Percentiles rank a stretch among this genome's conserved stretches.
phyloP scores from a whole-genome alignment of 2,797 vertebrate species.

The Natrix natrix region DNA sequence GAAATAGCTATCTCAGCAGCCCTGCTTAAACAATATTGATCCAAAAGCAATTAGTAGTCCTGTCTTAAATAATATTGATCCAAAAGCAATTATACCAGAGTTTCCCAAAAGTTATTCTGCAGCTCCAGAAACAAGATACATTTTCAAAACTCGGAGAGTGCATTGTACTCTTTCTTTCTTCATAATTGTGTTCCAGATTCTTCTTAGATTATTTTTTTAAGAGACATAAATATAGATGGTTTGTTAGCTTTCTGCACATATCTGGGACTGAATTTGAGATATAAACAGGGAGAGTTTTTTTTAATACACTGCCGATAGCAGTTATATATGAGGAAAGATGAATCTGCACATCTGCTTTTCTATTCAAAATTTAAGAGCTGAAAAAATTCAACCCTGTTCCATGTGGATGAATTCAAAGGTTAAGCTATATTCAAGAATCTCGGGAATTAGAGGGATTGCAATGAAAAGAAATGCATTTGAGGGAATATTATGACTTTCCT shows the following conservation, averaged over 20 bases:
- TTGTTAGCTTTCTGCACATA: background rate
- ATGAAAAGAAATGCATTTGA: background rate
- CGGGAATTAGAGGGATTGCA: background rate
- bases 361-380: background rate
- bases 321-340: background rate
- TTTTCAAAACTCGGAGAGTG: background rate
- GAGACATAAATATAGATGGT: background rate
- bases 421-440: background rate
- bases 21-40: background rate
- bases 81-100: background rate
- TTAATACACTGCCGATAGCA: background rate
- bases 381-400: background rate
- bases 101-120: background rate
- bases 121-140: background rate
- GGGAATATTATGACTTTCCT: background rate
- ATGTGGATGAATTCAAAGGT: background rate
- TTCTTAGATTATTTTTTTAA: background rate
- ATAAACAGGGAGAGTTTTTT: background rate
- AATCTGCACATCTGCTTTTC: background rate
- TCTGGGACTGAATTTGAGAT: background rate
- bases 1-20: background rate
- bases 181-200: background rate
- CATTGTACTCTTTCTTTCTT: background rate
- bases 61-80: background rate
- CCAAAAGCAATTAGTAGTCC: background rate